Conservation (phyloP, 2,888 invertebrate genomes). For the Athrips mouffetella region DNA sequence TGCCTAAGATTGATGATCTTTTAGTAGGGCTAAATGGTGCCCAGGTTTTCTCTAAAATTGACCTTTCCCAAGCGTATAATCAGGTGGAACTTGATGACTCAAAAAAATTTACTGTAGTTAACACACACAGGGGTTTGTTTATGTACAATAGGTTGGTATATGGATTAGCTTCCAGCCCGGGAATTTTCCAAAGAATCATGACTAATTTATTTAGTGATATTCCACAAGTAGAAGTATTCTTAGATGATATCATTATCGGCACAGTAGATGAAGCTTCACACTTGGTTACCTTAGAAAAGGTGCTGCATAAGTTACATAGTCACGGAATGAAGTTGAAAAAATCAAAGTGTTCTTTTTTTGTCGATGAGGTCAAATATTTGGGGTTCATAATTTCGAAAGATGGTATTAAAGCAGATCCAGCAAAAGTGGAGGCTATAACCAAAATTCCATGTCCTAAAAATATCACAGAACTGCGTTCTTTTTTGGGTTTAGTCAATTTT, state of each 20-base stretch:
- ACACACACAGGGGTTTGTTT: conserved; percentile 23
- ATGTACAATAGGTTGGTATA: conserved; percentile 24
- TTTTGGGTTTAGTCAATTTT: conserved; percentile 27
- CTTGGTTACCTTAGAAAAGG: conserved; percentile 17
- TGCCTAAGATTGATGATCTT: conserved; percentile 27
- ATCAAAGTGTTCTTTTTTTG: conserved; percentile 23
- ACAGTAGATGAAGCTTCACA: conserved; percentile 15
- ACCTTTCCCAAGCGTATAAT: conserved; percentile 19
- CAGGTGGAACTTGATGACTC: conserved; percentile 23
- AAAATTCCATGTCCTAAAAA: conserved; percentile 17
- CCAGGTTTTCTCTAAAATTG: conserved; percentile 17
- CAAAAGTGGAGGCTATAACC: conserved; percentile 22
- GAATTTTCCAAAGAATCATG: conserved; percentile 24
- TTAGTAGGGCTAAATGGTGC: conserved; percentile 22
- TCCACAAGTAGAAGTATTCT: conserved; percentile 19
- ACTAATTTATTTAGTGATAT: conserved; percentile 19
- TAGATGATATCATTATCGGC: conserved; percentile 23
- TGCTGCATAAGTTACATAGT: conserved; percentile 18
- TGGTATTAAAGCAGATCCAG: conserved; percentile 22
- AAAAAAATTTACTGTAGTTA: conserved; percentile 25
- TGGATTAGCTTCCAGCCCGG: conserved; percentile 24
- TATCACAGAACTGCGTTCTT: conserved; percentile 25
- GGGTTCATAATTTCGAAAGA: conserved; percentile 18
- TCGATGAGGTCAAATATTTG: conserved; percentile 15
- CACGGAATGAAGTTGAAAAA: conserved; percentile 18